Evolutionary conservation across 2,888 invertebrate species (phyloP), one percentile per base, ranked within the genome.

Genomic region (Apodemia mormo): DNA sequence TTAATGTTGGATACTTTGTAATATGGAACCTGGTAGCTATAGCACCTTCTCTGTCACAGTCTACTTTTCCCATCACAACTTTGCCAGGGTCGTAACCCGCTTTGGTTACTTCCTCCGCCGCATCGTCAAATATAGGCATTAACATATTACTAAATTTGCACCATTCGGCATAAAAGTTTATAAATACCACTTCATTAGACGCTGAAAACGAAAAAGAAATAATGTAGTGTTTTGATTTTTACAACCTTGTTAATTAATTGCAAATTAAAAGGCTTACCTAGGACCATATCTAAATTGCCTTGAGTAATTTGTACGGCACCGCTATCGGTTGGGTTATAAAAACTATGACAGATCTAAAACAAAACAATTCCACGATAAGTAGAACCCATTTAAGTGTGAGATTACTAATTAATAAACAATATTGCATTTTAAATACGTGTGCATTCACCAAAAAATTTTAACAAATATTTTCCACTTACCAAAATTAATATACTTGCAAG

Each of bases 141-240:
- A 99, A 94, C 93, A 98, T 95, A 88, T 98, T 99, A 94, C 99
- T 99, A 94, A 99, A 99, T 82, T 98, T 96, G 93, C 99, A 99
- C 99, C 99, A 99, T 85, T 99, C 99, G 45, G 99, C 99, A 93
- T 99, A 99, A 92, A 99, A 99, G 94, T 99, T 99, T 74, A 99
- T 96, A 90, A 99, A 97, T 74, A 99, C 99, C 89, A 99, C 94
- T 94, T 99, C 99, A 95, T 98, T 98, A 73, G 97, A 96, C 74
- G 97, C 99, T 98, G 94, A 75, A 96, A 75, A 96, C 30, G 78
- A 72, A 73, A 71, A 43, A 30, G 78, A 76, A 45, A 45, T 10
- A 12, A 12, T 10, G 45, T 45, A 10, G 45, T 45, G 45, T 10
- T 45, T 12, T 9, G 58, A 1, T 14, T 30, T 52, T 43, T 29